Percentiles rank a stretch among this genome's conserved stretches.
phyloP scores from a whole-genome alignment of 2,113 vertebrate species.

The Montifringilla adamsi region DNA sequence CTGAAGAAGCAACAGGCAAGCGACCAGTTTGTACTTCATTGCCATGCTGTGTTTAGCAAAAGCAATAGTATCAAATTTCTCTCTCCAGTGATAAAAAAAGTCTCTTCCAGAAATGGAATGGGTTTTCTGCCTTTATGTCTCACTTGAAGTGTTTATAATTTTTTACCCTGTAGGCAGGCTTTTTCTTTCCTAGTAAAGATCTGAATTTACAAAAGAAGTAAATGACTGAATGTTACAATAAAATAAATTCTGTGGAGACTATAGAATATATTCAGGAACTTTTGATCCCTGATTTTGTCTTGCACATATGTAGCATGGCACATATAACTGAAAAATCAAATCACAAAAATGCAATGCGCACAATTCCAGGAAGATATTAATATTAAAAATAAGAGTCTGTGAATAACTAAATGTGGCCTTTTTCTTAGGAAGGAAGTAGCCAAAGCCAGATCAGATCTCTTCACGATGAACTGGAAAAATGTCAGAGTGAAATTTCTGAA shows the following conservation, averaged over 20 bases:
- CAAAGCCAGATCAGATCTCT: conserved; percentile 81
- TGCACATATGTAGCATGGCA: not conserved
- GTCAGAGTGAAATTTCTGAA: conserved; percentile 74
- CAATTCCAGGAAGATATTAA: not conserved
- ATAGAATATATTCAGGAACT: not conserved
- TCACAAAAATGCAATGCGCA: not conserved
- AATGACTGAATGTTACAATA: not conserved
- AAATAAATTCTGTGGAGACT: not conserved
- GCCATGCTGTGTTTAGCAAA: not conserved
- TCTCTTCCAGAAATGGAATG: not conserved
- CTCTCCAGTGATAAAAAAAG: not conserved
- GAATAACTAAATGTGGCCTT: not conserved
- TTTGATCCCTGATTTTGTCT: not conserved
- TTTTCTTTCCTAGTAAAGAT: not conserved
- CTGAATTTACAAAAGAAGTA: not conserved
- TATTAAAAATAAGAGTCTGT: not conserved
- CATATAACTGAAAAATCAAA: not conserved
- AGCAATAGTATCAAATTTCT: not conserved
- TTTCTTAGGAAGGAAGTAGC: conserved; percentile 80
- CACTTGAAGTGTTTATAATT: not conserved
- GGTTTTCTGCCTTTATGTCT: not conserved
- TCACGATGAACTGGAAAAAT: conserved; percentile 77
- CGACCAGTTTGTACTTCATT: not conserved
- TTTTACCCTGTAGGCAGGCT: not conserved
- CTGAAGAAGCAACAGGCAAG: conserved; percentile 80